A percentile compares a stretch with the other conserved stretches of the same genome.
phyloP scores from a whole-genome alignment of 2,888 invertebrate genomes.

The Labia minor region DNA sequence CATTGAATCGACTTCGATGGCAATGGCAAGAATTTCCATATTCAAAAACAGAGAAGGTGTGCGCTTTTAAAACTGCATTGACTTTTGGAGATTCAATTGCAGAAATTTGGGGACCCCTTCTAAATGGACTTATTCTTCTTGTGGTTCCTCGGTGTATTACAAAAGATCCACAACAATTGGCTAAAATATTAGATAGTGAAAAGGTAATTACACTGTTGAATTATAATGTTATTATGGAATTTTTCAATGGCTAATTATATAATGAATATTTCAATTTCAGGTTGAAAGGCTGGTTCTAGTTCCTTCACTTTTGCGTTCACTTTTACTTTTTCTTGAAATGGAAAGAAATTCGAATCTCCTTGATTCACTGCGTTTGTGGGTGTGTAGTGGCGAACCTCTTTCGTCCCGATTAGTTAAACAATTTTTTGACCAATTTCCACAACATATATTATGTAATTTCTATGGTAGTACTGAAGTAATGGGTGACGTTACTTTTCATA shows the following conservation, averaged over 20 bases:
- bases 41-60: constrained; percentile 50
- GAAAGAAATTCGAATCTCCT: constrained; percentile 36
- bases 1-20: constrained; percentile 77
- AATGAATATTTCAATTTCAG: constrained; percentile 36
- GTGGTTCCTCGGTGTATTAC: constrained; percentile 63
- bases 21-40: constrained; percentile 77
- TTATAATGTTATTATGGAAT: background rate
- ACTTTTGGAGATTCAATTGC: constrained; percentile 84
- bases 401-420: constrained; percentile 56
- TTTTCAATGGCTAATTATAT: background rate
- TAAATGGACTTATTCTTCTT: constrained; percentile 59
- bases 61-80: constrained; percentile 81
- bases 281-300: constrained; percentile 73
- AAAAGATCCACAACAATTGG: constrained; percentile 65
- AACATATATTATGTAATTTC: constrained; percentile 67
- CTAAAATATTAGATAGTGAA: constrained; percentile 55
- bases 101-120: constrained; percentile 77
- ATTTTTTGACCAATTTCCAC: constrained; percentile 65
- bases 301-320: constrained; percentile 67
- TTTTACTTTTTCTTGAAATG: constrained; percentile 51
- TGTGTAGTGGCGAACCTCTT: constrained; percentile 79
- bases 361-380: constrained; percentile 58
- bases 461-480: constrained; percentile 87
- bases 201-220: constrained; percentile 44
- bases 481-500: constrained; percentile 77